These are phyloP conservation scores for Melanchra persicariae DNA, from an alignment of 2,888 invertebrate genomes.

Conservation along the genomic window DNA sequence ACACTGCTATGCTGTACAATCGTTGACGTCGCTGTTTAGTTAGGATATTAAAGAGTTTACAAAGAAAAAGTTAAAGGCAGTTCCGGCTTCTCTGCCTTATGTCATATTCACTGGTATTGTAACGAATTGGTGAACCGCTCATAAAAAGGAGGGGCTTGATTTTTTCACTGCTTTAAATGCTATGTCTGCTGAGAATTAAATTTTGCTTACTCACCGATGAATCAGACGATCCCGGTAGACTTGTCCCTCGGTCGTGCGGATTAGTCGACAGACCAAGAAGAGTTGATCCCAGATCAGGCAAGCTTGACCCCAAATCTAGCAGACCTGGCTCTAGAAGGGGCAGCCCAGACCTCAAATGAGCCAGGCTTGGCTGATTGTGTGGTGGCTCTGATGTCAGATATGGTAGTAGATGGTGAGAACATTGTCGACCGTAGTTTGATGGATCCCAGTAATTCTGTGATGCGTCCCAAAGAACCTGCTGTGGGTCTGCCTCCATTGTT, in stretches of 20 bases:
- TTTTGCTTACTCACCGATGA: slow-evolving; percentile 12
- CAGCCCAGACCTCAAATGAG: background rate
- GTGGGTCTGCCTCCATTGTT: background rate
- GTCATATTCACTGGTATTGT: background rate
- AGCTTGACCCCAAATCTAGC: background rate
- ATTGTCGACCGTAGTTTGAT: slow-evolving; percentile 3
- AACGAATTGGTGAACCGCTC: background rate
- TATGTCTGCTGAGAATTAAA: background rate
- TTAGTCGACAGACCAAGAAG: background rate
- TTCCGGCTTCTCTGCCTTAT: no score
- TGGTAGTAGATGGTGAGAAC: slow-evolving; percentile 1
- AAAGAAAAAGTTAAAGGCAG: no score
- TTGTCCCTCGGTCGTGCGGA: background rate
- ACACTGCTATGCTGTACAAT: background rate
- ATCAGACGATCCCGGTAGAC: background rate
- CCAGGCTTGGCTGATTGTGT: background rate
- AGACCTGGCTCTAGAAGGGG: slow-evolving; percentile 5
- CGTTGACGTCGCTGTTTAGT: background rate
- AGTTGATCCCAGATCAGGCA: slow-evolving; percentile 4
- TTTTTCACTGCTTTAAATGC: no score
- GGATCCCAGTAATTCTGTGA: slow-evolving; percentile 6
- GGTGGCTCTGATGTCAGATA: background rate
- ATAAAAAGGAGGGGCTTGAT: background rate
- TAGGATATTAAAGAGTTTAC: background rate
- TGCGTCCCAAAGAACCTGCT: slow-evolving; percentile 1